Evolutionary conservation across 2,113 vertebrate species (phyloP), one percentile per base, ranked within the genome.

Genomic region (Suricata suricatta): DNA sequence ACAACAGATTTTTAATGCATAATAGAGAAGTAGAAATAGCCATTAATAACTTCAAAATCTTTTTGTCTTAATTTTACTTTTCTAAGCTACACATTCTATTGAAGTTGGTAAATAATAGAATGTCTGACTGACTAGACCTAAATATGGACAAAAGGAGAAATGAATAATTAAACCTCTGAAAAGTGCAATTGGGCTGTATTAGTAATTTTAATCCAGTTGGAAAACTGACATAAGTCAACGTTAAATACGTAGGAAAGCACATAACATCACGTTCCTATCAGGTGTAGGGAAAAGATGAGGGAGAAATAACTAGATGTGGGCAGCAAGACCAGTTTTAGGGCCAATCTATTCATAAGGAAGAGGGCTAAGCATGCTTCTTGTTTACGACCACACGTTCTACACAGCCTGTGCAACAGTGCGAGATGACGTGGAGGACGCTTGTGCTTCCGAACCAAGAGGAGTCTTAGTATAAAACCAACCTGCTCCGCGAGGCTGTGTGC

Each of bases 11-110:
- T 80, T 69, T 23, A 93, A 66, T 44, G 35, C 31, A 74, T 12
- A 82, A 81, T 0, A 64, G 47, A 29, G 74, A 92, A 79, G 35
- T 93, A 91, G 82, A 93, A 74, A 4, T 47, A 47, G 44, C 33
- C 31, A 87, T 29, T 33, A 60, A 57, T 41, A 83, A 88, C 50
- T 87, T 35, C 63, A 76, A 76, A 93, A 93, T 41, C 50, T 69
- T 81, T 41, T 79, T 66, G 17, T 76, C 74, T 79, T 44, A 64
- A 64, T 76, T 60, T 71, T 41, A 92, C 25, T 93, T 96, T 93
- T 91, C 77, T 96, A 96, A 95, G 60, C 3, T 57, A 77, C 85
- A 76, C 38, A 94, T 47, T 92, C 72, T 47, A 79, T 27, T 72
- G 31, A 92, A 50, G 16, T 17, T 92, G 52, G 80, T 44, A 90